Evolutionary conservation across 1,140 invertebrate genomes (phyloP).

Genomic region (Liolophura sinensis): DNA sequence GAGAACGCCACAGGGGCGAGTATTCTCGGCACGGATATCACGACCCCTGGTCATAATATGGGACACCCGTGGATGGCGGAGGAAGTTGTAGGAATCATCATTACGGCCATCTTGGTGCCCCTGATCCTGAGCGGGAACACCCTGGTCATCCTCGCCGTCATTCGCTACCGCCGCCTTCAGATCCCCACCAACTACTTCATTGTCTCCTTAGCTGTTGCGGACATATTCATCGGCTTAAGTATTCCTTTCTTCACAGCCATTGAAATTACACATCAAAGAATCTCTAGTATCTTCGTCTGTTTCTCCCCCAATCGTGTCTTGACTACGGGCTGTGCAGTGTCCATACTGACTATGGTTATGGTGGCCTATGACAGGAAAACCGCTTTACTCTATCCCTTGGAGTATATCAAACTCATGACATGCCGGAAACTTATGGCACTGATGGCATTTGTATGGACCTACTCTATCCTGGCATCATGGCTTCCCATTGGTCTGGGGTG

Average conservation of each 20-base stretch:
- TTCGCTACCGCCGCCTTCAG: conserved; percentile 74
- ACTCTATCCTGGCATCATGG: conserved; percentile 64
- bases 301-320: conserved; percentile 67
- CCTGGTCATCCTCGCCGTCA: conserved; percentile 53
- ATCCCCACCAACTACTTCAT: conserved; percentile 93
- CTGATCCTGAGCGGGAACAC: conserved; percentile 78
- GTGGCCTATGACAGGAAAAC: conserved; percentile 71
- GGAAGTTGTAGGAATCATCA: conserved; percentile 27
- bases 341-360: conserved; percentile 67
- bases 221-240: conserved; percentile 82
- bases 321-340: conserved; percentile 68
- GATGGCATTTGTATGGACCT: conserved; percentile 67
- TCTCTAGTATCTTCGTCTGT: conserved; percentile 54
- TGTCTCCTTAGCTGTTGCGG: conserved; percentile 82
- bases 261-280: conserved; percentile 18
- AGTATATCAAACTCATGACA: conserved; percentile 67
- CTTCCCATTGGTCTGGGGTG: conserved; percentile 63
- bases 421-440: conserved; percentile 66
- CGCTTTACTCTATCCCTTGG: conserved; percentile 67
- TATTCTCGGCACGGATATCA: too few species aligned
- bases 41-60: too few species aligned
- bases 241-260: conserved; percentile 31
- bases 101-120: conserved; percentile 68
- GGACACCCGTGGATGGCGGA: conserved; percentile 16
- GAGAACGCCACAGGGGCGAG: too few species aligned